Evolutionary conservation across 1,140 invertebrate genomes (phyloP).

Genomic region (Arctopsyche grandis): DNA sequence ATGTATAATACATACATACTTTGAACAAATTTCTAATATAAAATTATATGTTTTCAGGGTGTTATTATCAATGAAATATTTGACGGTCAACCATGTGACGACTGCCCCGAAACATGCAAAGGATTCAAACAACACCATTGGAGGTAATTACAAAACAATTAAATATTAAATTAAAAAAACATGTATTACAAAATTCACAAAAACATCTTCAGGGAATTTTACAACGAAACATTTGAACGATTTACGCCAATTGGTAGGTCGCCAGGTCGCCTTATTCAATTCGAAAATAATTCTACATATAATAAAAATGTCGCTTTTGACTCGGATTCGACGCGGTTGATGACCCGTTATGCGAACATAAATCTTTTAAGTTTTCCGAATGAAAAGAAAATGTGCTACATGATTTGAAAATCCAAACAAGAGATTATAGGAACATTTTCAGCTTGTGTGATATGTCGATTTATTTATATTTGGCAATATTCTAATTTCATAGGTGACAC

Average conservation of each 20-base stretch:
- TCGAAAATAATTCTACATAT: too few relatives aligned
- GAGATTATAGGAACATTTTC: too few relatives aligned
- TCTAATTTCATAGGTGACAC: too few relatives aligned
- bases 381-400: neutral
- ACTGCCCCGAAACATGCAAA: slow-evolving; percentile 81
- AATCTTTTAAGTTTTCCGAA: neutral
- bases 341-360: too few relatives aligned
- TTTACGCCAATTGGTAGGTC: neutral
- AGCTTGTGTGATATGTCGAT: too few relatives aligned
- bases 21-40: neutral
- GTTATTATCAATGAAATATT: slow-evolving; percentile 84
- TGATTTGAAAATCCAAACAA: too few relatives aligned
- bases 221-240: neutral
- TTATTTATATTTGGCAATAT: too few relatives aligned
- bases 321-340: too few relatives aligned
- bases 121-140: slow-evolving; percentile 84
- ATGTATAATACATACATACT: too few relatives aligned
- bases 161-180: slow-evolving; percentile 1
- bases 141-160: slow-evolving; percentile 72
- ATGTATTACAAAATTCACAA: neutral
- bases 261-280: neutral
- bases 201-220: neutral
- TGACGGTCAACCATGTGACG: slow-evolving; percentile 83
- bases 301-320: too few relatives aligned
- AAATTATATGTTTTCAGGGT: slow-evolving; percentile 70